Percentiles rank a stretch among this genome's conserved stretches.
These are phyloP conservation scores for Ruditapes philippinarum DNA, from an alignment of 1,140 invertebrate species.

Conservation along the genomic window DNA sequence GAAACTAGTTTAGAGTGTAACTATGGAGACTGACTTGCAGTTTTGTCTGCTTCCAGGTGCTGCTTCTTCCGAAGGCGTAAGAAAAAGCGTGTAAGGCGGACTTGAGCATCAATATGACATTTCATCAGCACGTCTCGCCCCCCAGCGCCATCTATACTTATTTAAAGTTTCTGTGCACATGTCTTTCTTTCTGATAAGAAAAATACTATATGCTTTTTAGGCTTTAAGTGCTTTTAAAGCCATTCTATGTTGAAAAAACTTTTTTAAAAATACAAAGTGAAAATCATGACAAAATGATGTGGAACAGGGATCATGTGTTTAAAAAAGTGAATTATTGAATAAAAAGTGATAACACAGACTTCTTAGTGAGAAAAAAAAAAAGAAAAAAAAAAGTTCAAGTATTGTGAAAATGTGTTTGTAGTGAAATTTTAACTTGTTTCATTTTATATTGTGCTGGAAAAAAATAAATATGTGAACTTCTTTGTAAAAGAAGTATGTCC, in stretches of 20 bases:
- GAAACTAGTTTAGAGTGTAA: not conserved
- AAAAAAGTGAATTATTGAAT: no score
- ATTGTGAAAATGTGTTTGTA: no score
- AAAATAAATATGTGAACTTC: no score
- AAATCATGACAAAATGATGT: not conserved
- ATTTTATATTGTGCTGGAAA: no score
- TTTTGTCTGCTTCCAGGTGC: constrained; percentile 67
- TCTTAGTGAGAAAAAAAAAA: no score
- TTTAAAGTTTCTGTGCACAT: not conserved
- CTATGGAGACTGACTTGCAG: constrained; percentile 27
- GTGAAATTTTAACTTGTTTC: no score
- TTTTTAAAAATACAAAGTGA: not conserved
- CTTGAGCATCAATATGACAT: constrained; percentile 66
- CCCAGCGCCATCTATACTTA: constrained; percentile 3
- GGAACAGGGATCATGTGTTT: no score
- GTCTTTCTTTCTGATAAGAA: not conserved
- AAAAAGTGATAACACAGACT: no score
- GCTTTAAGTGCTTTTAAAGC: not conserved
- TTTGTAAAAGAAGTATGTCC: no score
- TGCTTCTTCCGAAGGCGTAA: constrained; percentile 69
- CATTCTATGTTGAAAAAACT: not conserved
- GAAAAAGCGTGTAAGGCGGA: constrained; percentile 65
- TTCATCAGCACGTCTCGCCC: constrained; percentile 35
- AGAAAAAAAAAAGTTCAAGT: no score
- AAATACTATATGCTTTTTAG: not conserved